Base-by-base conservation (phyloP, 1,140 invertebrate species). In the Frieseomelitta varia region DNA sequence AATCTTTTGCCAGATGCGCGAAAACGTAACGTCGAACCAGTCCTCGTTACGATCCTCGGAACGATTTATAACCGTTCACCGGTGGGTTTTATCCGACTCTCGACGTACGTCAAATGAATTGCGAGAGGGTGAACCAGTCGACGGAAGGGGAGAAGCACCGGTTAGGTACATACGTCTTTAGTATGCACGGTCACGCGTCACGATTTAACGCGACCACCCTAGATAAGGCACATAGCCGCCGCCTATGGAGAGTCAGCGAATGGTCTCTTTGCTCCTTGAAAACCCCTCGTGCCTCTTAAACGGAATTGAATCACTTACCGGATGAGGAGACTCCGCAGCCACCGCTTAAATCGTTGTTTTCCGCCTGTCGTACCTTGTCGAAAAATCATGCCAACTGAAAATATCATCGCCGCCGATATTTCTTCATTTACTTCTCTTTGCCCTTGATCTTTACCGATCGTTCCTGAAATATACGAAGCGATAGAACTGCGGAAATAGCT, bases 151-250 rank as follows among this genome's bases (percentile, higher is more conserved):
- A 71, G 39, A 55, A 83, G 86, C 58, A 56, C 30, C 82, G 68
- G 24, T 83, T 79, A 55, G 47, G 77, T 79, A 84, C 85, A 85
- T 85, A 81, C 85, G 83, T 84, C 82, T 87, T 94, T 92, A 92
- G 88, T 93, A 94, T 94, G 93, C 88, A 91, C 79, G 88, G 89
- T 90, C 93, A 93, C 92, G 93, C 86, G 88, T 90, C 74, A 85
- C 91, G 92, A 92, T 93, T 94, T 93, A 93, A 91, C 92, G 88
- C 88, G 90, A 81, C 88, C 87, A 88, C 84, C 89, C 86, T 85
- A 92, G 93, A 93, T 93, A 93, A 93, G 92, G 92, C 93, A 91
- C 90, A 90, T 84, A 87, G 85, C 82, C 78, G 83, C 53, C 86
- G 78, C 61, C 39, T 76, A 74, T 69, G 47, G 79, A 76, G 65